Percentiles rank a stretch among this genome's conserved stretches.
phyloP scores from a whole-genome alignment of 2,888 invertebrate species.

The Troides aeacus region DNA sequence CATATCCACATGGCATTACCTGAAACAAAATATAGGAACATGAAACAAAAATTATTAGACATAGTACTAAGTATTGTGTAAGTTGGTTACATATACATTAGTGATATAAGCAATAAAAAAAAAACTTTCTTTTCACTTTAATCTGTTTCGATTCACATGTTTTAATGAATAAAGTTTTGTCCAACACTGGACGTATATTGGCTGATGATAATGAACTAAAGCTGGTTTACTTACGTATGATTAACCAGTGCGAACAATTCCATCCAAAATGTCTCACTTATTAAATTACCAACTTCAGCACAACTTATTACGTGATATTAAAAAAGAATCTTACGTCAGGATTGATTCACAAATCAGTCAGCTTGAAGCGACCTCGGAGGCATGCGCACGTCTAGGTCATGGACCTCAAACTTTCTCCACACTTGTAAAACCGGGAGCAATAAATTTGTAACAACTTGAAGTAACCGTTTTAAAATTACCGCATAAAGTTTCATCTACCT shows the following conservation, averaged over 20 bases:
- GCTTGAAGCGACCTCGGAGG: background rate
- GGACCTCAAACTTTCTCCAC: conserved; percentile 61
- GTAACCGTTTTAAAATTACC: conserved; percentile 30
- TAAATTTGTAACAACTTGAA: conserved; percentile 54
- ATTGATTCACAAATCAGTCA: background rate
- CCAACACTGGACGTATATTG: too few relatives aligned
- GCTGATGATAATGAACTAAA: too few relatives aligned
- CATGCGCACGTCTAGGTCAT: conserved; percentile 45
- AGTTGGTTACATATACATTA: background rate
- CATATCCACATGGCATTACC: background rate
- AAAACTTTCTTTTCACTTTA: background rate
- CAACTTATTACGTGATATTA: background rate
- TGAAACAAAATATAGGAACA: background rate
- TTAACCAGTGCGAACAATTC: too few relatives aligned
- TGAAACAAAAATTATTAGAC: background rate
- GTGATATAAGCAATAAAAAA: background rate
- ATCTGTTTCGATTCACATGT: background rate
- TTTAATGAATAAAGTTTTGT: too few relatives aligned
- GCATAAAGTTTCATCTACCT: conserved; percentile 34
- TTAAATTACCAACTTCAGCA: background rate
- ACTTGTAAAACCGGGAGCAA: conserved; percentile 50
- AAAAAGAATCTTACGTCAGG: background rate
- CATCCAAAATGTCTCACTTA: too few relatives aligned
- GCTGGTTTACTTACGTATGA: too few relatives aligned
- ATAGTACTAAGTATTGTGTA: too few relatives aligned